phyloP scores from a whole-genome alignment of 1,140 invertebrate species.

The Aphaenogaster rudis region DNA sequence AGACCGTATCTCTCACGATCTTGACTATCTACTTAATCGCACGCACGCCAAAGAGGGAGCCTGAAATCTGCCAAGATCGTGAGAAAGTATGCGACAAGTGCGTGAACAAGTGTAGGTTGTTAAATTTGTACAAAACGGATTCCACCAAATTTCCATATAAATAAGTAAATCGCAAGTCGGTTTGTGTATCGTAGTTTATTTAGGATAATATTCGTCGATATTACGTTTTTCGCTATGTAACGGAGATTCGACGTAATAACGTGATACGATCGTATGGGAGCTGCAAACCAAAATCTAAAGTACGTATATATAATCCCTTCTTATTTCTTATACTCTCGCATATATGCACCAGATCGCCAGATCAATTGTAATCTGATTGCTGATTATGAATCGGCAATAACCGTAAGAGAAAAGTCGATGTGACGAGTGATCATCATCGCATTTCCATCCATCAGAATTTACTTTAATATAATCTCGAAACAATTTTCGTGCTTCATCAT shows the following conservation, averaged over 20 bases:
- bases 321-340: conserved; percentile 28
- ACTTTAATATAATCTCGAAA: conserved; percentile 27
- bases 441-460: conserved; percentile 63
- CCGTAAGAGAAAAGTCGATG: conserved; percentile 38
- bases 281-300: conserved; percentile 3
- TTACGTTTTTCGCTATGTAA: conserved; percentile 15
- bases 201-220: conserved; percentile 42
- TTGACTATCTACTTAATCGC: conserved; percentile 92
- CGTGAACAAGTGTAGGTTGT: conserved; percentile 15
- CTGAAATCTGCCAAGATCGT: conserved; percentile 17
- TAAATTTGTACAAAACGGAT: conserved; percentile 55
- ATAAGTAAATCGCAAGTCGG: neutral
- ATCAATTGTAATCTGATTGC: conserved; percentile 2
- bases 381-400: neutral
- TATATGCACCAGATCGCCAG: neutral
- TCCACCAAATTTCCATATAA: conserved; percentile 6
- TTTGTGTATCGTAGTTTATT: conserved; percentile 5
- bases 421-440: conserved; percentile 48
- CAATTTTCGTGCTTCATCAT: conserved; percentile 6
- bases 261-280: conserved; percentile 10
- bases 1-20: conserved; percentile 91
- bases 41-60: conserved; percentile 77
- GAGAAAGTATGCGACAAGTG: neutral
- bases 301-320: conserved; percentile 3
- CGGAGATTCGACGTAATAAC: neutral